phyloP scores from a whole-genome alignment of 2,888 invertebrate genomes.

The Melikaiella ostensackeni region DNA sequence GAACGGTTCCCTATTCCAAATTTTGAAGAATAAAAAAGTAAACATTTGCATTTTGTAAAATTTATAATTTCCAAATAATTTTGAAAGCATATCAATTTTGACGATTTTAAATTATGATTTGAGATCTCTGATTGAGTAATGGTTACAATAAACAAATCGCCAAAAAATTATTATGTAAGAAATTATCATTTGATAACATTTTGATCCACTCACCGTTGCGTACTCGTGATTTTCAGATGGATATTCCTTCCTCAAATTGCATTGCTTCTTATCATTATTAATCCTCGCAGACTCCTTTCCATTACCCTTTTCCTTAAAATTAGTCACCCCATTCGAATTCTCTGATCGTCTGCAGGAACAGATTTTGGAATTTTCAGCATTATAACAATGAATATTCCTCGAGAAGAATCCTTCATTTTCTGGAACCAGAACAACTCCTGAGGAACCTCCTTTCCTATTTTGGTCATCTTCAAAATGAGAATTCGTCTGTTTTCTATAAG shows the following conservation, averaged over 20 bases:
- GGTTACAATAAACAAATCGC: neutral
- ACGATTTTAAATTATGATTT: no score
- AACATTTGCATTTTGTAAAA: no score
- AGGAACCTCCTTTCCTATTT: constrained; percentile 42
- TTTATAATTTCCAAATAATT: no score
- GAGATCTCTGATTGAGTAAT: no score
- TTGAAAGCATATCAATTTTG: no score
- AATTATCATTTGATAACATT: neutral
- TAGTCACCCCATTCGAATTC: constrained; percentile 9
- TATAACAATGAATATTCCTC: constrained; percentile 22
- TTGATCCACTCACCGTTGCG: constrained; percentile 40
- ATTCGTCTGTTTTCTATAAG: constrained; percentile 16
- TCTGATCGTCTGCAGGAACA: constrained; percentile 9
- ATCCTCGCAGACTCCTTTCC: constrained; percentile 28
- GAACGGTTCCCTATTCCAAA: no score
- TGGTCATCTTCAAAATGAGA: neutral
- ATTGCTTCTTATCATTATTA: constrained; percentile 25
- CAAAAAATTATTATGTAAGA: neutral
- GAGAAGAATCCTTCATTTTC: constrained; percentile 38
- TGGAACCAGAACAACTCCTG: constrained; percentile 44
- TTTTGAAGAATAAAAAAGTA: no score
- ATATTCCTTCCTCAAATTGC: constrained; percentile 43
- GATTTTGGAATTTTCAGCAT: constrained; percentile 20
- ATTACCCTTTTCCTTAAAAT: constrained; percentile 16
- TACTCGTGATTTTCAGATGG: constrained; percentile 43